phyloP scores from a whole-genome alignment of 2,888 invertebrate species.

The Diplazon laetatorius region DNA sequence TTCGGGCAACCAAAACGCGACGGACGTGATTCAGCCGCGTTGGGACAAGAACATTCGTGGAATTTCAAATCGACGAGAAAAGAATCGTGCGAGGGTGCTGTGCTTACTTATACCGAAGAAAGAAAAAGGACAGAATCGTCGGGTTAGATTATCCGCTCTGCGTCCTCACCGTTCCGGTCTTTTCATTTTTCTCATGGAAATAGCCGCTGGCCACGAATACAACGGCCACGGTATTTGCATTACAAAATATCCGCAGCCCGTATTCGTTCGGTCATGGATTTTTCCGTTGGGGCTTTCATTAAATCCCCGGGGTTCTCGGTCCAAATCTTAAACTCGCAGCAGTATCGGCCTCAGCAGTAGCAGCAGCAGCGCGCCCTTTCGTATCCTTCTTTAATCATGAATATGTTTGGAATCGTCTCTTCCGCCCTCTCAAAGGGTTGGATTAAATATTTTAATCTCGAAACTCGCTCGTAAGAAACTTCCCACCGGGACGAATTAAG shows the following conservation, averaged over 20 bases:
- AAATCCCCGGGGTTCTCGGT: conserved; percentile 64
- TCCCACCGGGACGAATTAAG: conserved; percentile 13
- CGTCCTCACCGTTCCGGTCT: conserved; percentile 65
- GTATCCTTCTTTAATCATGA: conserved; percentile 56
- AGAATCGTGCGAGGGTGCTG: conserved; percentile 25
- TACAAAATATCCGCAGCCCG: conserved; percentile 68
- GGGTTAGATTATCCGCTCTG: conserved; percentile 40
- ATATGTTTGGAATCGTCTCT: conserved; percentile 63
- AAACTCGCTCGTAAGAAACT: conserved; percentile 43
- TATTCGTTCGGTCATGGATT: conserved; percentile 47
- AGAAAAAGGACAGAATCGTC: conserved; percentile 25
- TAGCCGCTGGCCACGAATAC: conserved; percentile 48
- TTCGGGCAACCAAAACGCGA: conserved; percentile 50
- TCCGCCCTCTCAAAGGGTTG: conserved; percentile 68
- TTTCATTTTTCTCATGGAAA: conserved; percentile 71
- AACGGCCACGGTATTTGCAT: conserved; percentile 73
- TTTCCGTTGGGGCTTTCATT: conserved; percentile 72
- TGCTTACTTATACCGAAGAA: background rate
- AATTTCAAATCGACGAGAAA: conserved; percentile 73
- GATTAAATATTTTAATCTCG: conserved; percentile 73
- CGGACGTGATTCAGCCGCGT: conserved; percentile 65
- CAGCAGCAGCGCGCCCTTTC: too few relatives aligned
- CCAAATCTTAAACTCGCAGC: conserved; percentile 10
- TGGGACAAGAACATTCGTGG: conserved; percentile 65
- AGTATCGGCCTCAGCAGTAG: too few relatives aligned